Percentiles rank a stretch among this genome's conserved stretches.
Evolutionary conservation across 2,888 invertebrate genomes (phyloP).

Genomic region (Scrobipalpa atriplicella): DNA sequence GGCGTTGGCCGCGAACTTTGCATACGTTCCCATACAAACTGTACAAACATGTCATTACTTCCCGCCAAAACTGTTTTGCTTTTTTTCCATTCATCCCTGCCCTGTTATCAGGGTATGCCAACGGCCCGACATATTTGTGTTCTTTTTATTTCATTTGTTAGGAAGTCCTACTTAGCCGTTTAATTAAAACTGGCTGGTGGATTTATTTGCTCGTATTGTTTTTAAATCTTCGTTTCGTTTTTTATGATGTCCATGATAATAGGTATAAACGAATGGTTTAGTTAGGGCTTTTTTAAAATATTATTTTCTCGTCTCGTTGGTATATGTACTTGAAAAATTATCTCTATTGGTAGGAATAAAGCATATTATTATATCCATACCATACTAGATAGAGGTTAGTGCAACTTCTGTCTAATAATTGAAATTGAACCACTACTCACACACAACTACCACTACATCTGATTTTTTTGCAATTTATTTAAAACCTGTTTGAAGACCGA

Average conservation of each 20-base stretch:
- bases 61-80: constrained; percentile 64
- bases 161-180: constrained; percentile 51
- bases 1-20: constrained; percentile 60
- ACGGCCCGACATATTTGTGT: constrained; percentile 50
- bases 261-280: neutral
- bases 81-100: constrained; percentile 61
- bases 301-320: too few relatives aligned
- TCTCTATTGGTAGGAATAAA: too few relatives aligned
- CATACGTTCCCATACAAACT: constrained; percentile 50
- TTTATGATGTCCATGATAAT: neutral
- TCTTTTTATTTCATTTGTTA: constrained; percentile 51
- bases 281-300: too few relatives aligned
- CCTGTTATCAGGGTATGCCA: constrained; percentile 59
- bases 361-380: too few relatives aligned
- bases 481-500: constrained; percentile 35
- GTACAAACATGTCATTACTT: constrained; percentile 65
- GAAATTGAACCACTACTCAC: too few relatives aligned
- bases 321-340: too few relatives aligned
- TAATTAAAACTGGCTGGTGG: constrained; percentile 38
- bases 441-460: too few relatives aligned
- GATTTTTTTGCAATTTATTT: constrained; percentile 40
- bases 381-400: too few relatives aligned
- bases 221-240: neutral
- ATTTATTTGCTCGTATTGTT: neutral
- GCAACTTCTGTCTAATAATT: too few relatives aligned